Evolutionary conservation across 2,888 invertebrate genomes (phyloP), one percentile per base, ranked within the genome.

Genomic region (Acronicta psi): DNA sequence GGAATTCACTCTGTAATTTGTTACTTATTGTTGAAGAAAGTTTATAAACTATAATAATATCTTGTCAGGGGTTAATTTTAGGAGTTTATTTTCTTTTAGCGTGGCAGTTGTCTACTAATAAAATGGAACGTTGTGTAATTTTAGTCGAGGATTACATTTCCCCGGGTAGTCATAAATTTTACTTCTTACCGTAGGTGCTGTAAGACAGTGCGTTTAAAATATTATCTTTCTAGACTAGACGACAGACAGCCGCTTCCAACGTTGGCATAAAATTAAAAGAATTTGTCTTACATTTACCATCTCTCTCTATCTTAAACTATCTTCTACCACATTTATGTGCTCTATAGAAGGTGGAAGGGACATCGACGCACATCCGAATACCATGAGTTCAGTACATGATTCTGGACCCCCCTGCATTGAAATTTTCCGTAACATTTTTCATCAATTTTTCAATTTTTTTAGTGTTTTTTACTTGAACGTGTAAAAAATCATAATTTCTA

Each of bases 11-110:
- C 36, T 37, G 34, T 46, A 60, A 60, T 68, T 68, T 61, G 56
- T 53, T 68, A 53, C 61, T 68, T 59, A 52, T 62, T 68, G 60
- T 54, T 31, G 46, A 36, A 46, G n/a, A 7, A 52, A 62, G 41
- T 76, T 63, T 66, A 49, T 53, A 34, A 69, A 69, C 59, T 61
- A 60, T 55, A 42, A 60, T 59, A 42, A 63, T 73, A 55, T 69
- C 60, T 56, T 54, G 59, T 73, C 57, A 29, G 25, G 16, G 14
- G 49, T 57, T 53, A 55, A 44, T 56, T 17, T 52, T 47, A n/a
- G 13, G 44, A 65, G 47, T 64, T 73, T 57, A 62, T 62, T 73
- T 72, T 54, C 41, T 59, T 60, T 41, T 37, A 37, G 44, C 50
- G 36, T 51, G 23, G 43, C 37, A 37, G 51, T 53, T 55, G 16